Conservation (phyloP, 2,113 vertebrate genomes). For the Psettodes erumei region DNA sequence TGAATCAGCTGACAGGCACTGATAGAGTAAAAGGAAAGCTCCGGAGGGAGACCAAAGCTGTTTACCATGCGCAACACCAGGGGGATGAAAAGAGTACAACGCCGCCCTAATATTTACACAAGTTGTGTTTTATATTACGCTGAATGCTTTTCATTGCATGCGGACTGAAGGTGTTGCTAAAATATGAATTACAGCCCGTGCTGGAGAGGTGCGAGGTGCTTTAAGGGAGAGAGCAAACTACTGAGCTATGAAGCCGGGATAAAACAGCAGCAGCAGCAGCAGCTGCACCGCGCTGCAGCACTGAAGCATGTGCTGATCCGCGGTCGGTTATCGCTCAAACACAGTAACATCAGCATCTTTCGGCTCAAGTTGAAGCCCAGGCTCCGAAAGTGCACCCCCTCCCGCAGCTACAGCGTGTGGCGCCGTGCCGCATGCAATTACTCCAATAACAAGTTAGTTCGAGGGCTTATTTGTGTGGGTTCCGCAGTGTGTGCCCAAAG, state of each 20-base stretch:
- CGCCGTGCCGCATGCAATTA: background rate
- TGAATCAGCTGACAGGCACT: conserved; percentile 71
- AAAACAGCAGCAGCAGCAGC: conserved; percentile 34
- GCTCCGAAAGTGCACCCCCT: background rate
- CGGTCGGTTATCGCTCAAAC: background rate
- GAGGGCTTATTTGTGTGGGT: background rate
- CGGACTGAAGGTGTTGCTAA: background rate
- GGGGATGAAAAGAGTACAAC: background rate
- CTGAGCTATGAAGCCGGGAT: conserved; percentile 7
- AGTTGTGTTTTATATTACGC: background rate
- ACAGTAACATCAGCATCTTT: background rate
- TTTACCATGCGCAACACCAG: conserved; percentile 37
- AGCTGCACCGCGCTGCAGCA: conserved; percentile 59
- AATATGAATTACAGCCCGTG: background rate
- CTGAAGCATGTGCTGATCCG: conserved; percentile 33
- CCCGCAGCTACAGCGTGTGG: background rate
- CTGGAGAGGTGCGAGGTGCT: background rate
- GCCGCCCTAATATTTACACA: background rate
- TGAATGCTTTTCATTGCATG: background rate
- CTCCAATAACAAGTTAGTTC: conserved; percentile 26
- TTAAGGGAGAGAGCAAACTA: background rate
- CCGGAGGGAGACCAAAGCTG: conserved; percentile 20
- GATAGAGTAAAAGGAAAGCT: conserved; percentile 37
- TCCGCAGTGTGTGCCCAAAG: conserved; percentile 19
- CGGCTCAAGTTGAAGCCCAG: background rate